Evolutionary conservation across 1,140 invertebrate species (phyloP).

Genomic region (Drosophila santomea): DNA sequence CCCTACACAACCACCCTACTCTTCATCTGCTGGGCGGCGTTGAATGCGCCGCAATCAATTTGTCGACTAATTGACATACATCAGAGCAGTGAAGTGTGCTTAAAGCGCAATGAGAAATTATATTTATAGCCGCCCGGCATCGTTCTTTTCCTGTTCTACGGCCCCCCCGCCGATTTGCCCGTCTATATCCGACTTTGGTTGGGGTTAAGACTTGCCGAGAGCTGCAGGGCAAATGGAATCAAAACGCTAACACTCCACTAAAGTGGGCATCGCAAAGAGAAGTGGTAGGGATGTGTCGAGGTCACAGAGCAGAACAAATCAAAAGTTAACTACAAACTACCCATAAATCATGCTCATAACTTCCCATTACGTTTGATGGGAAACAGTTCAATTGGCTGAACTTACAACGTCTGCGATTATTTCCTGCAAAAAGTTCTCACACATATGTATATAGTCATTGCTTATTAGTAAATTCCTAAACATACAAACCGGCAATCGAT

Average conservation of each 20-base stretch:
- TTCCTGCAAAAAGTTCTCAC: too few relatives aligned
- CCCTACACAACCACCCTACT: constrained; percentile 18
- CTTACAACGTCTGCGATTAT: background rate
- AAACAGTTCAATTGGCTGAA: constrained; percentile 24
- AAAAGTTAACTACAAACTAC: constrained; percentile 23
- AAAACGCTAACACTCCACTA: constrained; percentile 57
- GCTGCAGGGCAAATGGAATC: constrained; percentile 37
- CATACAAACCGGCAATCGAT: background rate
- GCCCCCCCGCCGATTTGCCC: background rate
- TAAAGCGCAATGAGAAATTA: constrained; percentile 66
- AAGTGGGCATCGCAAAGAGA: constrained; percentile 32
- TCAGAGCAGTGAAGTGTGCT: constrained; percentile 60
- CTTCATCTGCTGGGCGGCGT: constrained; percentile 43
- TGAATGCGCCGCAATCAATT: constrained; percentile 67
- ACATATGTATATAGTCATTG: background rate
- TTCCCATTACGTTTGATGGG: constrained; percentile 10
- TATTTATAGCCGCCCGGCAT: constrained; percentile 57
- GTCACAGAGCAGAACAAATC: constrained; percentile 32
- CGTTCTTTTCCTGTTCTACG: constrained; percentile 1
- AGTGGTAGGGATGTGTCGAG: background rate
- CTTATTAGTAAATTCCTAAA: background rate
- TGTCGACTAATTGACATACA: constrained; percentile 79
- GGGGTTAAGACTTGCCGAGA: constrained; percentile 1
- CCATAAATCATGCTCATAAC: constrained; percentile 38
- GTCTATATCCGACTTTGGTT: constrained; percentile 7